Base-by-base conservation (phyloP, 2,113 vertebrate species). In the Panthera tigris region DNA sequence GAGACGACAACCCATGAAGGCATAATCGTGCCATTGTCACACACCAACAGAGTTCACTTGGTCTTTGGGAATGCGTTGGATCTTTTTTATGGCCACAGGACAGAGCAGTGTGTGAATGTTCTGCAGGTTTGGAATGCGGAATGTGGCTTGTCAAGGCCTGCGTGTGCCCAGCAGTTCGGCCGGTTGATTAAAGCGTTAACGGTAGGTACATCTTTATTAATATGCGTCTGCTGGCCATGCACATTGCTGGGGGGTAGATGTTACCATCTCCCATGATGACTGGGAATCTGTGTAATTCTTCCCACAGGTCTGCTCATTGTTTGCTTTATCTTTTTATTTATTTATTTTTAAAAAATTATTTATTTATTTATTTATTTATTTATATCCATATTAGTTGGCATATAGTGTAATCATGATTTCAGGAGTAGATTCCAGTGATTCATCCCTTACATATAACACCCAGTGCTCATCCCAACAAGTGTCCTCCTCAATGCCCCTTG, bases 131-230 rank as follows among this genome's bases (percentile, higher is more conserved):
- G 0, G 36, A 11, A 7, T 3, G 12, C 3, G 25, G 39, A 27
- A 3, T 18, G 15, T 31, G 39, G 25, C 23, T 74, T 48, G 7
- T 52, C 68, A 21, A 73, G 50, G 6, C 41, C 69, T 74, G 36
- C 12, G 0, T 18, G 1, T 19, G 36, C 16, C 10, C 50, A 13
- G 25, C 1, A 10, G 48, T n/a, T 21, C 0, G 57, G 6, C 57
- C 1, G 7, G 57, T 61, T 3, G 19, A 19, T 61, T 21, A 61
- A 7, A 23, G 21, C 57, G 0, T 61, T 61, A 21, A 31, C 23
- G 7, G 1, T 21, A 41, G 21, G 69, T 45, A 21, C 45, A 6
- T 16, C 31, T 36, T 33, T 23, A 8, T 19, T 33, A 15, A 33
- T 14, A 9, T 14, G 57, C 31, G 0, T 73, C n/a, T 55, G n/a